These are phyloP conservation scores for Gallinago solitaria DNA, from an alignment of 2,797 vertebrate genomes.

Conservation along the genomic window DNA sequence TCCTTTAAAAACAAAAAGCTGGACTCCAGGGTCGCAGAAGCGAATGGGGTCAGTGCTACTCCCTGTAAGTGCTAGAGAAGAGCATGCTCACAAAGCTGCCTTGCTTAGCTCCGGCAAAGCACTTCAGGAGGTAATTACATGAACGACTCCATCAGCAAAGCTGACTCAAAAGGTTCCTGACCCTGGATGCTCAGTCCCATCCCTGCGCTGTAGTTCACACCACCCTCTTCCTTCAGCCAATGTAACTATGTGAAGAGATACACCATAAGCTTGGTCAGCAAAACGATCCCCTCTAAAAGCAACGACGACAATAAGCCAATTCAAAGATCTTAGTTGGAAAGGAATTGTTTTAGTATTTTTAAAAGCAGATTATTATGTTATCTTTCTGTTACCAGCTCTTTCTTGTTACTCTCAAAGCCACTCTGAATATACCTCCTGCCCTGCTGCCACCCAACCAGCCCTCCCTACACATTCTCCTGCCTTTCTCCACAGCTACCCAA, in stretches of 20 bases:
- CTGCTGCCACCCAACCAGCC: not conserved
- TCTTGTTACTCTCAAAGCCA: not conserved
- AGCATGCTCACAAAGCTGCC: conserved; percentile 26
- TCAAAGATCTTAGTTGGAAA: not conserved
- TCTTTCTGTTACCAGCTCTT: not conserved
- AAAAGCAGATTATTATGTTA: not conserved
- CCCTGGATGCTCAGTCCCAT: conserved; percentile 47
- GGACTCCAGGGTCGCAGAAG: not conserved
- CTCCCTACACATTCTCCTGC: not conserved
- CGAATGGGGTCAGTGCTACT: conserved; percentile 25
- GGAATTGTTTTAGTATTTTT: not conserved
- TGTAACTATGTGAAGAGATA: not conserved
- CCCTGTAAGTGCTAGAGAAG: conserved; percentile 31
- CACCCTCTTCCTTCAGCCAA: conserved; percentile 17
- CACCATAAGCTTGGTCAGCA: not conserved
- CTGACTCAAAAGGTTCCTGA: conserved; percentile 68
- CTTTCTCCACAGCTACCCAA: not conserved
- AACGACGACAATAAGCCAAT: not conserved
- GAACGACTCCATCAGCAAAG: conserved; percentile 68
- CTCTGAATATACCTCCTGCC: not conserved
- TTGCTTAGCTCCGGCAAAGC: conserved; percentile 29
- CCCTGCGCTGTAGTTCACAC: conserved; percentile 16
- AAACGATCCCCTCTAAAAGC: not conserved
- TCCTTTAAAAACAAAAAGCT: conserved; percentile 41
- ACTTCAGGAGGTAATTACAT: conserved; percentile 70